Base-by-base conservation (phyloP, 2,888 invertebrate genomes). In the Halictus quadricinctus region DNA sequence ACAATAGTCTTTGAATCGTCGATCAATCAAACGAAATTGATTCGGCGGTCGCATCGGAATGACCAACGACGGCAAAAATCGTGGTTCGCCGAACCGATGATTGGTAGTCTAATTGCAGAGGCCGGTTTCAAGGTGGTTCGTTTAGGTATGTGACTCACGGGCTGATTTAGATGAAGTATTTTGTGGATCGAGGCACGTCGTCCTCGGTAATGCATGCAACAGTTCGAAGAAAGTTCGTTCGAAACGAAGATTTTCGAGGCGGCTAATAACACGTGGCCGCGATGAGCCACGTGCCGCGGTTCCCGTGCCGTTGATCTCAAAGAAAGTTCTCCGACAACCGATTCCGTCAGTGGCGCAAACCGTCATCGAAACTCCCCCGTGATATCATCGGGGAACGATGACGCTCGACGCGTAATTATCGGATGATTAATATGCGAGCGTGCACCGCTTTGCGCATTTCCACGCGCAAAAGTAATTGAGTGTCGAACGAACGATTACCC, bases 111-210 rank as follows among this genome's bases (percentile, higher is more conserved):
- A 84, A 84, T 84, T 84, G 84, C 66, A 36, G 58, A 60, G 43
- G n/a, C 25, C 50, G 6, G 70, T 29, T 54, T 43, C 73, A 77
- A 54, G 74, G 69, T 29, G 81, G 29, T 72, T 85, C 77, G 87
- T 87, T 85, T 85, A 84, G 76, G 85, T 88, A 87, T 88, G 85
- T 84, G 64, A 81, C 77, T 58, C 85, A 81, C 85, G 88, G 46
- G 60, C 15, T 21, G 75, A 54, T 79, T 36, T 76, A 77, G 87
- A 89, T 85, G 83, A 87, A 89, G 88, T 79, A 48, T 88, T 89
- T 88, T 87, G 80, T 85, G 75, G 88, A 85, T 87, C 87, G 83
- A 79, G 69, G 86, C 89, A 86, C 88, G 88, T 89, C 74, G 74
- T 72, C 60, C 78, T 83, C 82, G 83, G 82, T 81, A 87, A 88